A percentile compares a stretch with the other conserved stretches of the same genome.
phyloP scores from a whole-genome alignment of 1,140 invertebrate genomes.

The Tenebrio molitor region DNA sequence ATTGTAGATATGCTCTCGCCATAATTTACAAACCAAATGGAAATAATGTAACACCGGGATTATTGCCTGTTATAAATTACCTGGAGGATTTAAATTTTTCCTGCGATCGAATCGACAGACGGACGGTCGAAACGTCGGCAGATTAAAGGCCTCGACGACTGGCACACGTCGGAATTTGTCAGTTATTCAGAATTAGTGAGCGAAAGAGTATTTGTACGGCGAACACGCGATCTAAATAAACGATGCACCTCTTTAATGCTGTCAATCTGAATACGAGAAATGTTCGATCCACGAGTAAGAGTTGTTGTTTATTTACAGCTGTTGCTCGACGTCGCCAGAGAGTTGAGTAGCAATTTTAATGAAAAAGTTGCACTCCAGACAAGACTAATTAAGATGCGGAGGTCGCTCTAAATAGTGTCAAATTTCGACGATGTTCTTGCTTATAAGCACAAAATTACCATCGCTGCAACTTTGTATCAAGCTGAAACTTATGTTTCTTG shows the following conservation, averaged over 20 bases:
- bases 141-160: constrained; percentile 2
- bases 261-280: constrained; percentile 38
- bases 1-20: constrained; percentile 31
- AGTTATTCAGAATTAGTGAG: constrained; percentile 28
- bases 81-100: background rate
- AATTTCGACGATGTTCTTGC: too few relatives aligned
- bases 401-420: too few relatives aligned
- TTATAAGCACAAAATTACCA: too few relatives aligned
- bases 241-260: constrained; percentile 18
- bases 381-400: too few relatives aligned
- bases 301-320: constrained; percentile 18
- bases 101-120: background rate
- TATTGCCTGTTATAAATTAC: constrained; percentile 16
- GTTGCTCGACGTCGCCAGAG: too few relatives aligned
- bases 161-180: background rate
- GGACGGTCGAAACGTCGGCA: background rate
- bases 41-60: constrained; percentile 14
- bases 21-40: constrained; percentile 35
- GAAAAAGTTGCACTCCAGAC: too few relatives aligned
- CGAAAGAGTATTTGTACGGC: constrained; percentile 5
- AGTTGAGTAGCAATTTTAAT: too few relatives aligned
- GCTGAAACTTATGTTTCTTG: too few relatives aligned
- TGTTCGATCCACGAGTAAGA: constrained; percentile 12
- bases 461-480: too few relatives aligned
- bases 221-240: constrained; percentile 41